These are phyloP conservation scores for Caenorhabditis panamensis DNA, from an alignment of 2,888 invertebrate species.

Conservation along the genomic window DNA sequence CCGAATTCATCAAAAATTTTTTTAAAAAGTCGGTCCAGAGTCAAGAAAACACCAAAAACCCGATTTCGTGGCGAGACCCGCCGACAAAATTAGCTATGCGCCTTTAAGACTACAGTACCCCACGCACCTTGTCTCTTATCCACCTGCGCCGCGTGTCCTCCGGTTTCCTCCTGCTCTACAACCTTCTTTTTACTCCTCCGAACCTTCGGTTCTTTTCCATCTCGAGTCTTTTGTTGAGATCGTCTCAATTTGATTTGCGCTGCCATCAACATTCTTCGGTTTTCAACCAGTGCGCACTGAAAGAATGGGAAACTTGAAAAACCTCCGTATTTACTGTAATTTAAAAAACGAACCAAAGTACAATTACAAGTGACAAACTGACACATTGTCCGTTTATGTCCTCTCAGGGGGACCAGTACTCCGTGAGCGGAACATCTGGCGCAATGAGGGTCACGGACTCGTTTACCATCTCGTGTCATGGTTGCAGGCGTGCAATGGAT, in stretches of 20 bases:
- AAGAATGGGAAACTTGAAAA: no score
- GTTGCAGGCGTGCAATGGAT: conserved; percentile 16
- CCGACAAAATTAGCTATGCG: no score
- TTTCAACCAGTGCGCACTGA: conserved; percentile 78
- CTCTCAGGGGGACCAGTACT: conserved; percentile 72
- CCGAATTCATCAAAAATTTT: no score
- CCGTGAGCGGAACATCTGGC: conserved; percentile 80
- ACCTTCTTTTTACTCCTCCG: not conserved
- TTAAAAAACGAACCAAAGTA: conserved; percentile 60
- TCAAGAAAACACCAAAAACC: no score
- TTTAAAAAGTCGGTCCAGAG: no score
- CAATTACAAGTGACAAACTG: conserved; percentile 74
- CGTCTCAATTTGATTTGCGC: conserved; percentile 79
- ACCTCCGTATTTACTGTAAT: no score
- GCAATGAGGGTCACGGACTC: conserved; percentile 78
- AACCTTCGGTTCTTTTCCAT: conserved; percentile 28
- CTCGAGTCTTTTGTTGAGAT: conserved; percentile 60
- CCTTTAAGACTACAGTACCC: not conserved
- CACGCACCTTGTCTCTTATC: conserved; percentile 30
- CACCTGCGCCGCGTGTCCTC: not conserved
- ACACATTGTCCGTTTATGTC: conserved; percentile 78
- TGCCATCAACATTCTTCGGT: conserved; percentile 78
- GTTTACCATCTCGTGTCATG: conserved; percentile 32
- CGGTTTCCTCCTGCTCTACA: conserved; percentile 9
- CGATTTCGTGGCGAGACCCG: no score